Evolutionary conservation across 1,140 invertebrate species (phyloP).

Genomic region (Acromyrmex heyeri): DNA sequence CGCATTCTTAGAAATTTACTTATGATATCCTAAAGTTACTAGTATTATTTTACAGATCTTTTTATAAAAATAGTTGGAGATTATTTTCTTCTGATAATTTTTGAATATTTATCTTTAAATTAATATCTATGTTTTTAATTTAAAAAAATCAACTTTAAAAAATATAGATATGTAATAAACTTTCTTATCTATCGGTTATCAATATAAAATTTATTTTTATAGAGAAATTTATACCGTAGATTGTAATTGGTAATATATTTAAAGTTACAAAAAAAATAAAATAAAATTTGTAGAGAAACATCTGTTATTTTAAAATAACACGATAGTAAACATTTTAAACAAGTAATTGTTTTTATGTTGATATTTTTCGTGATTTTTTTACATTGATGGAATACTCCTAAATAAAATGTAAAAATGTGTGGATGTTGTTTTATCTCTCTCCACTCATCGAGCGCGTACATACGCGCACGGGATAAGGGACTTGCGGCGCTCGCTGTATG

Average conservation of each 20-base stretch:
- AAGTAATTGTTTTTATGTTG: background rate
- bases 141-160: background rate
- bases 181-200: background rate
- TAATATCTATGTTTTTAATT: no score
- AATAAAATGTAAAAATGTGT: background rate
- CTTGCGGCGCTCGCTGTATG: conserved; percentile 29
- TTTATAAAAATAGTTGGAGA: background rate
- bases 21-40: background rate
- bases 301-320: background rate
- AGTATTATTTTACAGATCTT: background rate
- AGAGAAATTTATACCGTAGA: background rate
- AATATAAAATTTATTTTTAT: background rate
- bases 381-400: background rate
- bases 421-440: conserved; percentile 24
- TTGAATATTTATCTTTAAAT: background rate
- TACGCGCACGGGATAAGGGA: conserved; percentile 56
- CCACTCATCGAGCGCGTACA: conserved; percentile 21
- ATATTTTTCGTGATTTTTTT: conserved; percentile 23
- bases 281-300: background rate
- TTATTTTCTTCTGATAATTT: background rate
- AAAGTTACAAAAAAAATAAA: background rate
- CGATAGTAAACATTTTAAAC: background rate
- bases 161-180: background rate
- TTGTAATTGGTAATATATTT: background rate
- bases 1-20: conserved; percentile 8